phyloP scores from a whole-genome alignment of 2,797 vertebrate genomes.

The Sphenopsis melanotis region DNA sequence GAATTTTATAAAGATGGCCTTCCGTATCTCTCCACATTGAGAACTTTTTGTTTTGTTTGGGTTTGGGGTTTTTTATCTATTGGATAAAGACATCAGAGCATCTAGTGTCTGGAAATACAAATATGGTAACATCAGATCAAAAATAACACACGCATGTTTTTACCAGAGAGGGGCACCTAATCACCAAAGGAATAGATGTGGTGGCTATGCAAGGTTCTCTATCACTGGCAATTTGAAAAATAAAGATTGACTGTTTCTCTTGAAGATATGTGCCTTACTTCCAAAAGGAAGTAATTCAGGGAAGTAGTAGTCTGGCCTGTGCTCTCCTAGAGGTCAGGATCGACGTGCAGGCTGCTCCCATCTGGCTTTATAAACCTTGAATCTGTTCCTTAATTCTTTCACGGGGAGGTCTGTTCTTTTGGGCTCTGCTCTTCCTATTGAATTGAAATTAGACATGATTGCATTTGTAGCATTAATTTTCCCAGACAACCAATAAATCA shows the following conservation, averaged over 20 bases:
- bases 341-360: accelerated
- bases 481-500: slow-evolving; percentile 46
- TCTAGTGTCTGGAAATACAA: neutral
- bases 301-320: neutral
- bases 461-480: slow-evolving; percentile 48
- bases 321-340: neutral
- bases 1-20: neutral
- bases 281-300: neutral
- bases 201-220: neutral
- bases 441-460: slow-evolving; percentile 48
- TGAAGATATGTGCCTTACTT: neutral
- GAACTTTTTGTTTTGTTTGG: neutral
- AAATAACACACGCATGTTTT: neutral
- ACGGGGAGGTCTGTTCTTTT: slow-evolving; percentile 3
- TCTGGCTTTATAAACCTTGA: slow-evolving; percentile 19
- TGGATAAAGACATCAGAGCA: neutral
- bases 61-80: neutral
- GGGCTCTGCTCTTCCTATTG: slow-evolving; percentile 27
- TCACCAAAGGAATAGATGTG: neutral
- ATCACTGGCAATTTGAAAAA: neutral
- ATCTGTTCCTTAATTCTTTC: slow-evolving; percentile 35
- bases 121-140: neutral
- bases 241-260: neutral
- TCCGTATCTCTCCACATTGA: neutral
- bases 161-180: neutral